Base-by-base conservation (phyloP, 2,888 invertebrate species). In the Drosophila mettleri region DNA sequence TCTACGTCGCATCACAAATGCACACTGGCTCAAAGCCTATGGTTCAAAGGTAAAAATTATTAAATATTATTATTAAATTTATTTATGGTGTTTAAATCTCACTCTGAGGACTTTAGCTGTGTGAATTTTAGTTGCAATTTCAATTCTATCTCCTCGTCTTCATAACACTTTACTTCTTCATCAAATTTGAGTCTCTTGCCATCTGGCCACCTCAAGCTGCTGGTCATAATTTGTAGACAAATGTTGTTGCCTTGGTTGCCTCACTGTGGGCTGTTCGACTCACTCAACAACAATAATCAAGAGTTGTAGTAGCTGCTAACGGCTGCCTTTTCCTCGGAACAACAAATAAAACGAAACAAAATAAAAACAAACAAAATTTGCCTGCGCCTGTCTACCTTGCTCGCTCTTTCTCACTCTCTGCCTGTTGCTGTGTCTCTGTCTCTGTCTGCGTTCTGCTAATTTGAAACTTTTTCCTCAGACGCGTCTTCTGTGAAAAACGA, bases 401-500 rank as follows among this genome's bases (percentile, higher is more conserved):
- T 45, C 31, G 24, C 24, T 18, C 41, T 20, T 29, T 7, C 36
- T 16, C 22, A 0, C 27, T 2, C 41, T 14, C 2, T 16, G 0
- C 16, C 41, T 7, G 4, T 39, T 10, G 31, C 7, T 36, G 4
- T 12, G 16, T 24, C 7, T n/a, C 45, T 36, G 36, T 36, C 31
- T 46, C 33, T 8, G 27, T 34, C 18, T 53, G 22, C 12, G 45
- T 41, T 51, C 72, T 49, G 68, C 58, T 63, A 38, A 63, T 59
- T 63, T 52, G 33, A 60, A 52, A 33, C 57, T 59, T 66, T 72
- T 66, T 72, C 66, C 27, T 48, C 54, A 71, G 67, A 64, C 54
- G 69, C 65, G 33, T 59, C 59, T 74, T 65, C 75, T 59, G 41
- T 60, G 53, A 59, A 60, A 74, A 70, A 55, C 53, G 39, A 70